Evolutionary conservation across 2,888 invertebrate genomes (phyloP).

Genomic region (Oxycera nigricornis): DNA sequence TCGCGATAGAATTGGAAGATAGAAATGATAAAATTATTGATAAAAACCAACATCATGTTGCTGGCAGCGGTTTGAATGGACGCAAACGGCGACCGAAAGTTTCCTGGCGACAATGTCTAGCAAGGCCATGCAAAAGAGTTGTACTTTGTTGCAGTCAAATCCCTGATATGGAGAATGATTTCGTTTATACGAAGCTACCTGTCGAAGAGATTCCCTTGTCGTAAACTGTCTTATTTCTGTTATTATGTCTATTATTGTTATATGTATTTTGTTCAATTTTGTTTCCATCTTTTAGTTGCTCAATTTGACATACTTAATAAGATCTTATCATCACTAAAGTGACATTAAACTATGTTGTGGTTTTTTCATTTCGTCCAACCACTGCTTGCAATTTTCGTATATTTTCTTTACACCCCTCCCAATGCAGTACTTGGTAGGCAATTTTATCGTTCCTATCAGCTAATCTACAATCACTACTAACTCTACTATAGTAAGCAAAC

Average conservation of each 20-base stretch:
- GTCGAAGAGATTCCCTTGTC: neutral
- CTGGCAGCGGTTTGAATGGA: neutral
- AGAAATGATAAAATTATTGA: neutral
- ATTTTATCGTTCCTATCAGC: slow-evolving; percentile 51
- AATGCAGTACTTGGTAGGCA: slow-evolving; percentile 66
- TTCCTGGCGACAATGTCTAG: neutral
- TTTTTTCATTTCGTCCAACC: too few relatives aligned
- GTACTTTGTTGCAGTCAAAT: neutral
- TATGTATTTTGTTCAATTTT: neutral
- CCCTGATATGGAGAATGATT: neutral
- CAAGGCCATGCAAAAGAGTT: neutral
- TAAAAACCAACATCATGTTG: neutral
- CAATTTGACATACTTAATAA: neutral
- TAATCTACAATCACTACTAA: slow-evolving; percentile 49
- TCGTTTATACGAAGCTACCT: neutral
- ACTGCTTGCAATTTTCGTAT: neutral
- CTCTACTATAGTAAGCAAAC: slow-evolving; percentile 67
- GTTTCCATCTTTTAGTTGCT: neutral
- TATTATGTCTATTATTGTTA: neutral
- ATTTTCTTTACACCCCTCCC: slow-evolving; percentile 45
- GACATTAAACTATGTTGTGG: too few relatives aligned
- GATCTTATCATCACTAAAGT: too few relatives aligned
- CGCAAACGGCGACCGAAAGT: neutral
- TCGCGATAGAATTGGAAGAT: neutral
- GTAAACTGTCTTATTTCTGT: neutral